phyloP scores from a whole-genome alignment of 2,888 invertebrate species.

The Cataglyphis rosenhaueri region DNA sequence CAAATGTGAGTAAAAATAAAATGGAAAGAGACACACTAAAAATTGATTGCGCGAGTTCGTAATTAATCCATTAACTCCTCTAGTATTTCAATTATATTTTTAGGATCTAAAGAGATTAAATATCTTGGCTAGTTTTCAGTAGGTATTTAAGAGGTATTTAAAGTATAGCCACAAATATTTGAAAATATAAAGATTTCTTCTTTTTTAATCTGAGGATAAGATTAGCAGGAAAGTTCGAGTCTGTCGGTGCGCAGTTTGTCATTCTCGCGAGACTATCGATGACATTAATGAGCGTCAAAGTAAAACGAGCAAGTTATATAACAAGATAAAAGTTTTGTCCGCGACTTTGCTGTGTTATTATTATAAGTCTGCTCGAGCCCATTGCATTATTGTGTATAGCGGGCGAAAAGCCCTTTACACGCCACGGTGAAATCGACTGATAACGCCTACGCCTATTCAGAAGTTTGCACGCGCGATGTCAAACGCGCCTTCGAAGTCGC shows the following conservation, averaged over 20 bases:
- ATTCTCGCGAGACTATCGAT: slow-evolving; percentile 43
- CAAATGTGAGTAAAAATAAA: neutral
- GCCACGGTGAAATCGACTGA: slow-evolving; percentile 49
- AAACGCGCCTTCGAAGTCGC: slow-evolving; percentile 39
- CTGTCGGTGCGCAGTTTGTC: neutral
- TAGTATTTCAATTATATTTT: neutral
- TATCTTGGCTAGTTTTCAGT: neutral
- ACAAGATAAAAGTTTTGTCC: slow-evolving; percentile 62
- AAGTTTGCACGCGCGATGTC: slow-evolving; percentile 28
- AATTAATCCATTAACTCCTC: neutral
- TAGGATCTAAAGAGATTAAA: neutral
- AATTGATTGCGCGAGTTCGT: neutral
- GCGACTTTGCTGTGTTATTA: slow-evolving; percentile 61
- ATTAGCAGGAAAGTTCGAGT: neutral
- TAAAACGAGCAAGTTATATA: slow-evolving; percentile 50
- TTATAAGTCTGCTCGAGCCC: slow-evolving; percentile 52
- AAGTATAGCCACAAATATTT: neutral
- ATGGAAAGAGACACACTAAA: neutral
- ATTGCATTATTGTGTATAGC: slow-evolving; percentile 55
- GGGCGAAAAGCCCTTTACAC: slow-evolving; percentile 45
- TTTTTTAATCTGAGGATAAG: neutral
- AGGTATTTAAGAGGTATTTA: neutral
- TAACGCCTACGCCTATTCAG: slow-evolving; percentile 20
- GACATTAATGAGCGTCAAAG: slow-evolving; percentile 24
- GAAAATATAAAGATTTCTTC: neutral